Conservation (phyloP, 2,888 invertebrate species). For the Sminthurinus aureus region DNA sequence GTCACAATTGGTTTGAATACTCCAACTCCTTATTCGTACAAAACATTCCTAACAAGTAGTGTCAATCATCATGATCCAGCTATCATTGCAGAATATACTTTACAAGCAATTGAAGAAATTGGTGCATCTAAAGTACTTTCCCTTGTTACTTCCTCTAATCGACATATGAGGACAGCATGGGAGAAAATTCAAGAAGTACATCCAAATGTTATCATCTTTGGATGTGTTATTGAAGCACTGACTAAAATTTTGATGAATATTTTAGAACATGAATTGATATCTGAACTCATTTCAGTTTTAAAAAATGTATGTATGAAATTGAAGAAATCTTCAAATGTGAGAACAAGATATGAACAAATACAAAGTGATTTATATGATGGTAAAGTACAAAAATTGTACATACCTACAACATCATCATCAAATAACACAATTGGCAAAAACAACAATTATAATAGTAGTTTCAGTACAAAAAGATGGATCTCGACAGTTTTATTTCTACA, state of each 20-base stretch:
- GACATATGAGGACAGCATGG: slow-evolving; percentile 14
- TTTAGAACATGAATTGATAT: slow-evolving; percentile 8
- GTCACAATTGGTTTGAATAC: slow-evolving; percentile 23
- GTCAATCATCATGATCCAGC: background rate
- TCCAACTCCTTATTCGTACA: slow-evolving; percentile 25
- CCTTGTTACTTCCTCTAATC: background rate
- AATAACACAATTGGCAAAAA: no score
- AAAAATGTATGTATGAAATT: background rate
- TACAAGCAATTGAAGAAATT: slow-evolving; percentile 5
- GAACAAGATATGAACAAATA: slow-evolving; percentile 23
- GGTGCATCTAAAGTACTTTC: slow-evolving; percentile 12
- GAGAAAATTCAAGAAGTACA: background rate
- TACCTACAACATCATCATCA: background rate
- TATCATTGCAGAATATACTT: slow-evolving; percentile 3
- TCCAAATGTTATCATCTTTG: slow-evolving; percentile 22
- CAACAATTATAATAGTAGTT: no score
- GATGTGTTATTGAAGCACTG: slow-evolving; percentile 21
- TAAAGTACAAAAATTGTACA: background rate
- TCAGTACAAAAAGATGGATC: no score
- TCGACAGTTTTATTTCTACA: slow-evolving; percentile 1
- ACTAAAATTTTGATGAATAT: slow-evolving; percentile 3
- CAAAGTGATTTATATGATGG: slow-evolving; percentile 20
- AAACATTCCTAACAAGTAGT: slow-evolving; percentile 18
- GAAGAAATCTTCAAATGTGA: background rate
- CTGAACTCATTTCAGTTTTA: background rate